Conservation (phyloP, 2,888 invertebrate species). For the Caenorhabditis sinica region DNA sequence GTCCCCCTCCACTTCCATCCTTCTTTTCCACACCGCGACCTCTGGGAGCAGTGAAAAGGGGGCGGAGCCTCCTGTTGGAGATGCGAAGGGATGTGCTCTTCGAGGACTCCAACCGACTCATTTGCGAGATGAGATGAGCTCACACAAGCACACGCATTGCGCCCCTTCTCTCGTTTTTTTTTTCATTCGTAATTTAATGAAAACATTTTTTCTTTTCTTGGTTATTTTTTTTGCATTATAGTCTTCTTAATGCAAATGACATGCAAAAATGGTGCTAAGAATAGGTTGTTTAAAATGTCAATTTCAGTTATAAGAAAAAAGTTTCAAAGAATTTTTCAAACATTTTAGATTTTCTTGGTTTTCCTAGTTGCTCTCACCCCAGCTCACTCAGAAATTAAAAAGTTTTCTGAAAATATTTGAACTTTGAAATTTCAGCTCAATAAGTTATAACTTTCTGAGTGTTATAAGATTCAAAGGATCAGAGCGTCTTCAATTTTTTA, state of each 20-base stretch:
- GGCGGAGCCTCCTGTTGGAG: conserved; percentile 54
- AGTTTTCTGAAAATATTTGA: too few species aligned
- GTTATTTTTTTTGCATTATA: background rate
- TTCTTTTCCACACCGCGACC: background rate
- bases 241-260: conserved; percentile 5
- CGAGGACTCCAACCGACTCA: conserved; percentile 49
- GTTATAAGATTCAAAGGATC: too few species aligned
- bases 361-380: too few species aligned
- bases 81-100: conserved; percentile 10
- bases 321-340: background rate
- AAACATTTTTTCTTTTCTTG: conserved; percentile 10
- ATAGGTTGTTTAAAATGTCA: background rate
- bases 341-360: too few species aligned
- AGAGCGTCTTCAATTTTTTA: too few species aligned
- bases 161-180: background rate
- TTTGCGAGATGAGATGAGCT: conserved; percentile 65
- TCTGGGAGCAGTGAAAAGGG: conserved; percentile 28
- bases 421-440: too few species aligned
- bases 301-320: too few species aligned
- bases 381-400: too few species aligned
- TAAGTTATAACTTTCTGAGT: too few species aligned
- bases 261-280: too few species aligned
- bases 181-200: conserved; percentile 19
- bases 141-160: background rate
- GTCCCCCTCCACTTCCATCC: background rate